Percentiles rank a stretch among this genome's conserved stretches.
These are phyloP conservation scores for Microcebus ravelobensis DNA, from an alignment of 2,113 vertebrate genomes.

Conservation along the genomic window DNA sequence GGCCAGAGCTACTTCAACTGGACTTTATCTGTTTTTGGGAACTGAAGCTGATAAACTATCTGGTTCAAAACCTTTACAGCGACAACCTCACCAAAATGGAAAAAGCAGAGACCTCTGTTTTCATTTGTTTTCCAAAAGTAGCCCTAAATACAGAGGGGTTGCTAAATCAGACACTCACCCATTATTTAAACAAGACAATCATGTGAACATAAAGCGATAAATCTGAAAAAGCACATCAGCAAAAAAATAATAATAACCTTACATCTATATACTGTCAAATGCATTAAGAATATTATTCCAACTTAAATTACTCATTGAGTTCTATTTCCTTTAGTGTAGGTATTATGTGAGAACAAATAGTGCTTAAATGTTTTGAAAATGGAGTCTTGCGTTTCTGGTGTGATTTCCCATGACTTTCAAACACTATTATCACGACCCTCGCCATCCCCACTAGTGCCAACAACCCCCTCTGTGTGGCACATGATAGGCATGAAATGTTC, in stretches of 20 bases:
- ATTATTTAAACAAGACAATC: not conserved
- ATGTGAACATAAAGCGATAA: not conserved
- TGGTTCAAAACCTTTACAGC: not conserved
- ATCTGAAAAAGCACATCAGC: not conserved
- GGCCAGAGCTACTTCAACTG: not conserved
- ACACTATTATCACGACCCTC: rapidly evolving
- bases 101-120: not conserved
- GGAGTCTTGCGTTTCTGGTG: not conserved
- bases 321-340: not conserved
- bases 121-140: not conserved
- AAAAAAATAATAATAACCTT: not conserved
- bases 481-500: rapidly evolving
- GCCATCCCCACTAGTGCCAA: rapidly evolving
- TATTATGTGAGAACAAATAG: not conserved
- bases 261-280: not conserved
- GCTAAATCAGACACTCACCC: not conserved
- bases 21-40: not conserved
- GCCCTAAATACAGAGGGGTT: not conserved
- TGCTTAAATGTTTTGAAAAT: not conserved
- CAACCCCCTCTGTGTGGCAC: no score
- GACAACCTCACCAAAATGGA: not conserved
- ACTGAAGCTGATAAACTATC: not conserved
- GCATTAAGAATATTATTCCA: not conserved
- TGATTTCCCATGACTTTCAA: no score
- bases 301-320: not conserved